Evolutionary conservation across 2,113 vertebrate species (phyloP).

Genomic region (Amazona vittata): DNA sequence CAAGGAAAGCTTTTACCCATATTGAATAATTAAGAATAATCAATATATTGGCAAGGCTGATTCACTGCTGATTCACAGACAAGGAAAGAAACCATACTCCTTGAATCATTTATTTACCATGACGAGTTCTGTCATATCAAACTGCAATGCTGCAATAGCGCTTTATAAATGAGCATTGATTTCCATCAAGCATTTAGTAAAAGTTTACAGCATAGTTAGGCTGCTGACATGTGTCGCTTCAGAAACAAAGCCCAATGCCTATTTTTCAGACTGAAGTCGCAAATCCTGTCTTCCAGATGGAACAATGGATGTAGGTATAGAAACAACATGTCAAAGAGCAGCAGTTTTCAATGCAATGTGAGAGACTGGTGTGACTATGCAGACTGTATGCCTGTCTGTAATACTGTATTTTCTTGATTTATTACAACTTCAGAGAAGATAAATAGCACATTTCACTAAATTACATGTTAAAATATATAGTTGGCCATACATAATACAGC

Average conservation of each 20-base stretch:
- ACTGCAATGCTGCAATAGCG: not conserved
- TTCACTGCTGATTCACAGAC: not conserved
- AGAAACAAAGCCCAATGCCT: not conserved
- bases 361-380: not conserved
- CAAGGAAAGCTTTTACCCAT: not conserved
- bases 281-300: not conserved
- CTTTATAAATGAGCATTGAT: not conserved
- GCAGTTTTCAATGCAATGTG: not conserved
- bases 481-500: not conserved
- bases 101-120: not conserved
- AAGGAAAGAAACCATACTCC: not conserved
- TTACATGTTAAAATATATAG: not conserved
- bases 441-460: constrained; percentile 3
- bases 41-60: constrained; percentile 39
- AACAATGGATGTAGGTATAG: not conserved
- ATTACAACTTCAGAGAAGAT: not conserved
- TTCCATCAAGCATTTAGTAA: not conserved
- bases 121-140: constrained; percentile 7
- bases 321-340: not conserved
- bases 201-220: not conserved
- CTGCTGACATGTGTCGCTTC: not conserved
- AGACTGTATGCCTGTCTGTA: not conserved
- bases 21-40: constrained; percentile 27
- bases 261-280: not conserved
- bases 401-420: not conserved